phyloP scores from a whole-genome alignment of 2,888 invertebrate species.

The Mamestra brassicae region DNA sequence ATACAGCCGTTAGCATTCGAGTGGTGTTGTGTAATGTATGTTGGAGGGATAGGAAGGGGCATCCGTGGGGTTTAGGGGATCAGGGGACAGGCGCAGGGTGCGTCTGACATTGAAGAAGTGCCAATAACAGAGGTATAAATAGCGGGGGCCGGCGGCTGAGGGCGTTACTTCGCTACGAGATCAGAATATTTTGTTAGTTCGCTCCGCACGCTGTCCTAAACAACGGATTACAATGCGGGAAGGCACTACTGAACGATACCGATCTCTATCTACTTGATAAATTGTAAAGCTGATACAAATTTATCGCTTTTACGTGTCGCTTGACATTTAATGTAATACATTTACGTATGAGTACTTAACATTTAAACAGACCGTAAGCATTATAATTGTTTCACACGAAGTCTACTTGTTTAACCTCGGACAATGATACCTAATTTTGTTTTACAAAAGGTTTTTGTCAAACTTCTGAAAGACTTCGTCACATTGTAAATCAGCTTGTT shows the following conservation, averaged over 20 bases:
- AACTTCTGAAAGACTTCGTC: constrained; percentile 52
- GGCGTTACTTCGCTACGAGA: constrained; percentile 90
- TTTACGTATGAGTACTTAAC: constrained; percentile 64
- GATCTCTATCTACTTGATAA: constrained; percentile 84
- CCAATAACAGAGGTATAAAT: constrained; percentile 91
- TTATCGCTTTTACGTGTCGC: constrained; percentile 77
- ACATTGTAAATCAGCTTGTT: constrained; percentile 55
- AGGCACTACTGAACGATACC: constrained; percentile 81
- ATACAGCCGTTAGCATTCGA: constrained; percentile 86
- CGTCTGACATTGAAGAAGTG: constrained; percentile 92
- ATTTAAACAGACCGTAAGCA: constrained; percentile 61
- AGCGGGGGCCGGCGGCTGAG: constrained; percentile 87
- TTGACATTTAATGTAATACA: constrained; percentile 67
- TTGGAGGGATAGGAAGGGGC: constrained; percentile 81
- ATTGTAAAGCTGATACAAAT: constrained; percentile 81
- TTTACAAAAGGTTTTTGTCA: constrained; percentile 58
- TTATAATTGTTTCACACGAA: constrained; percentile 65
- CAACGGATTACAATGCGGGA: constrained; percentile 90
- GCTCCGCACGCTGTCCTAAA: constrained; percentile 82
- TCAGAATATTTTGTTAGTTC: constrained; percentile 89
- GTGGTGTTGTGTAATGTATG: constrained; percentile 88
- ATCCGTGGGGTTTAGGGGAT: constrained; percentile 81
- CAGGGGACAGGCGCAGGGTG: constrained; percentile 88
- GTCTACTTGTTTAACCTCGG: constrained; percentile 50
- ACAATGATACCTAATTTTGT: constrained; percentile 61